Evolutionary conservation across 2,888 invertebrate genomes (phyloP), one percentile per base, ranked within the genome.

Genomic region (Melinaea marsaeus): DNA sequence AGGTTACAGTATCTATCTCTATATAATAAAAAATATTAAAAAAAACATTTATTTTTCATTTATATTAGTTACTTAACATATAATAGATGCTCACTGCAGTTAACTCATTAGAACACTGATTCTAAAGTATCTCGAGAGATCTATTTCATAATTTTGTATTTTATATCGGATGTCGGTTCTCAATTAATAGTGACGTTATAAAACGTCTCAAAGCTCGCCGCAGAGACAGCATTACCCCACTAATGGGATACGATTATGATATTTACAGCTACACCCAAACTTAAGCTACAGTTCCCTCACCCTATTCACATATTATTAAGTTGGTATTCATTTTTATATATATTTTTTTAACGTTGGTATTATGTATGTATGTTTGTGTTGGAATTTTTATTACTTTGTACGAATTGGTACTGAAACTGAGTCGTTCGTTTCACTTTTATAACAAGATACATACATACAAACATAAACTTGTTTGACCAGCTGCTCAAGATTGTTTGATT

Each of bases 171-270:
- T 76, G 76, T 79, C 81, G 79, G 77, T 79, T 80, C 77, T 76
- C 79, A 84, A 86, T 85, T 85, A 85, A 86, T 85, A 84, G 84
- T 77, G 72, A 72, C 72, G 81, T 79, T 82, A 85, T 86, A 86
- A 86, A 86, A 75, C 75, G 72, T 72, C 73, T 83, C 84, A 84
- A 85, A 85, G 83, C 82, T 78, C 76, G 82, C 86, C 87, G 84
- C 88, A 79, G 84, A 80, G 84, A 87, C 87, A 78, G 81, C 84
- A 85, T 88, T 85, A 86, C 77, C 82, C 72, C 78, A 72, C 85
- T 89, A 89, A 89, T 88, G 86, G 89, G 77, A 79, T 84, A 81
- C 84, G 86, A 90, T 89, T 90, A 89, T 89, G 88, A 89, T 89
- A 88, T 89, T 89, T 87, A 88, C 88, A 79, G 80, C 85, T 82